Evolutionary conservation across 2,113 vertebrate genomes (phyloP), one percentile per base, ranked within the genome.

Genomic region (Herpetotheres cachinnans): DNA sequence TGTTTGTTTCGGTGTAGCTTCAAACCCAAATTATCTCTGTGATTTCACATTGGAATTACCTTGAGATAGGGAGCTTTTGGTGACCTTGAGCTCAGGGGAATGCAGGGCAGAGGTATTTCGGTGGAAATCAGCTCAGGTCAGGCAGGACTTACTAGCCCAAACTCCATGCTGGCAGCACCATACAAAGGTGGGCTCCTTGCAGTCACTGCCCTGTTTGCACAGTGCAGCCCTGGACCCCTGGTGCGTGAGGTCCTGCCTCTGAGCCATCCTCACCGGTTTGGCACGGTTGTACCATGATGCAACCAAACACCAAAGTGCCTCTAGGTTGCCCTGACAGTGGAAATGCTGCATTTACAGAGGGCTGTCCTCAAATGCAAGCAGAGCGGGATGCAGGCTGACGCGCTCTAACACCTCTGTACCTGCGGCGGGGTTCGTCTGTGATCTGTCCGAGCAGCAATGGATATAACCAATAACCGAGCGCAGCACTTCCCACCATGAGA

Each of bases 361-460:
- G 16, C 73, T 34, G 18, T 58, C 55, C 38, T 80, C 50, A 69
- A 79, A 62, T 29, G 46, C 16, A 17, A 82, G 46, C 56, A 54
- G 40, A 59, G 38, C 21, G 0, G 2, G n/a, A n/a, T 26, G 40
- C 0, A 2, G 30, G 50, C 34, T 63, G 55, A 46, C 18, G 49
- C 42, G 29, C 61, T 32, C 67, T 5, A 34, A 47, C 55, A 52
- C 21, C 34, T 80, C 84, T 11, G 16, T 26, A 47, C 54, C 19
- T 6, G 1, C 4, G 3, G 26, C 1, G 0, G 58, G 22, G 32
- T 24, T 70, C 56, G 24, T 13, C 49, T 52, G 55, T 47, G 34
- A 5, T 16, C 49, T 44, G 55, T 25, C 34, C 1, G 3, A 50
- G 73, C 2, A 1, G 22, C 79, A 11, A 16, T 4, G 22, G 77